phyloP scores from a whole-genome alignment of 2,113 vertebrate genomes.

The Triplophysa tibetana region DNA sequence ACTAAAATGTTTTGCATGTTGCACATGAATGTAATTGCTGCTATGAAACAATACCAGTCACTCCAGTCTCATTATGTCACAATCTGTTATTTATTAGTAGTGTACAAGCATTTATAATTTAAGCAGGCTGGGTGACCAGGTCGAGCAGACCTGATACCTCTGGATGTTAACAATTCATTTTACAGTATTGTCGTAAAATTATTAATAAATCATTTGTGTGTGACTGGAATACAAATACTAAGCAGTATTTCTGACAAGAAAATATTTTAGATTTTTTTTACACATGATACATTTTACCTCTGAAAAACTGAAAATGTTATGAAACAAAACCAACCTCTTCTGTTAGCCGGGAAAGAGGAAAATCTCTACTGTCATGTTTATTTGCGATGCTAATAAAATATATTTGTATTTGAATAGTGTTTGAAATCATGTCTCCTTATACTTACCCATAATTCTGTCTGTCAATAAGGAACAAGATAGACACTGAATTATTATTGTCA shows the following conservation, averaged over 20 bases:
- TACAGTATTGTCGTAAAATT: not conserved
- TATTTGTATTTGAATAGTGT: constrained; percentile 54
- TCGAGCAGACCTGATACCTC: not conserved
- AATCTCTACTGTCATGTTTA: constrained; percentile 52
- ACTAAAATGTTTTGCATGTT: not conserved
- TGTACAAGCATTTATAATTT: not conserved
- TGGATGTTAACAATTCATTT: not conserved
- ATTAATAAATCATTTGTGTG: not conserved
- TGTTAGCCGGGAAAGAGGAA: constrained; percentile 29
- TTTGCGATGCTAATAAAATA: constrained; percentile 67
- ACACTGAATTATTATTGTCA: not conserved
- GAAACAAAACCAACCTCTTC: not conserved
- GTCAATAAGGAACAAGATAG: not conserved
- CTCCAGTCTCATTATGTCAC: not conserved
- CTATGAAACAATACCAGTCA: constrained; percentile 16
- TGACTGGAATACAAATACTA: not conserved
- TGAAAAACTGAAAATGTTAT: constrained; percentile 5
- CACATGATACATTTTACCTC: not conserved
- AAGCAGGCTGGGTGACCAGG: not conserved
- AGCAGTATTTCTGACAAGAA: not conserved
- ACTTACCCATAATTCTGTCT: not conserved
- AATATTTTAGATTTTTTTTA: not conserved
- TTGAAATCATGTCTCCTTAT: constrained; percentile 27
- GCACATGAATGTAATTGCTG: constrained; percentile 22
- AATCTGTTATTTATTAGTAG: constrained; percentile 13